Base-by-base conservation (phyloP, 1,140 invertebrate species). In the Tetragonula clypearis region DNA sequence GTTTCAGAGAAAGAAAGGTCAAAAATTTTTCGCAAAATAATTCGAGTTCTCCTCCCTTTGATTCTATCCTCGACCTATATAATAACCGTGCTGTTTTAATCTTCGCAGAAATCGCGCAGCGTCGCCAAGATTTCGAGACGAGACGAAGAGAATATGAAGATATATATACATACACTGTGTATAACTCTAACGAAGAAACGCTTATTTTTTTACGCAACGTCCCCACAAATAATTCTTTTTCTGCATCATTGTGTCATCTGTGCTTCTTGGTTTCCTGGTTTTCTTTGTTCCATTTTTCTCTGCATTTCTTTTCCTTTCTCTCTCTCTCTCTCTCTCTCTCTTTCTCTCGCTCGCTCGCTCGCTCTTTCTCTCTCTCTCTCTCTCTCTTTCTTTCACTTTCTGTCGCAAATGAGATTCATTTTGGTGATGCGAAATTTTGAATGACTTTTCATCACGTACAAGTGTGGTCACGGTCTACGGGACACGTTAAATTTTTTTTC, bases 391-490 rank as follows among this genome's bases (percentile, higher is more conserved):
- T 58, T 58, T 58, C 56, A 58, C 19, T 58, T 58, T 87, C 35
- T 30, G 77, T 75, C 85, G 85, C 84, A 88, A 92, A 88, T 78
- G 76, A 41, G 41, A 82, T 87, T 89, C 88, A 91, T 80, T 85
- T 87, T 30, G 86, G 82, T 86, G 91, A 93, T 91, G 92, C 90
- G 92, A 93, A 93, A 94, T 94, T 94, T 93, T 90, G 92, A 94
- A 92, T 92, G 90, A 92, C 86, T 92, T 93, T 93, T 93, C 88
- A 93, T 93, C 92, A 93, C 94, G 93, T 93, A 94, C 93, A 94
- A 94, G 91, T 94, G 93, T 30, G 30, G 94, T 95, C 94, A 94
- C 94, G 94, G 94, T 95, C 94, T 95, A 95, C 94, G 94, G 93
- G 94, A 95, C 93, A 94, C 94, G 93, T 94, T 92, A 94, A 90